Evolutionary conservation across 2,888 invertebrate species (phyloP), one percentile per base, ranked within the genome.

Genomic region (Onthophagus sagittarius): DNA sequence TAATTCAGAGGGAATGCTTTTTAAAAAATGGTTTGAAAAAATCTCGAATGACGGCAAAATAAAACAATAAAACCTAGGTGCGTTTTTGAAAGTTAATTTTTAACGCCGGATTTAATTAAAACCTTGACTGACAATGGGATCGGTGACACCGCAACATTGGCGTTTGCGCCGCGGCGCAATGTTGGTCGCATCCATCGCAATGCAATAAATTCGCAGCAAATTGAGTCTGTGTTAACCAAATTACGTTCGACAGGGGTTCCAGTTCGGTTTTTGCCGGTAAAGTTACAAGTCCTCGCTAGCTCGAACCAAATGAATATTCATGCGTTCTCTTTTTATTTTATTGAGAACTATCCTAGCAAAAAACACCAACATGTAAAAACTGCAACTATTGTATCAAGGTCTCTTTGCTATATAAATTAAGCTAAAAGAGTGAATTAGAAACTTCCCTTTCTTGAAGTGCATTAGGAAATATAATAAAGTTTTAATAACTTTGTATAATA

Each of bases 171-270:
- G 67, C 67, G 32, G 31, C 67, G 23, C 31, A 23, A 67, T n/a
- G 64, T 15, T 64, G 15, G 67, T 32, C 23, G 31, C 32, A 67
- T 67, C 67, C 67, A 53, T 32, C 15, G 67, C 67, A 67, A 67
- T 67, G 67, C 67, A 67, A 67, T 67, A 67, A 67, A 67, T 67
- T 67, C 67, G 23, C 67, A 23, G 67, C 32, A 67, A 67, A 67
- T 67, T 67, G 67, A 67, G 67, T 67, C 67, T 23, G 67, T 67
- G 67, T 67, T 67, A 67, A 67, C 67, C 67, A 67, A 67, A 67
- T 67, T 67, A 67, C 67, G 23, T 67, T 67, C 67, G 67, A 32
- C 67, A 67, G 67, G 67, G 31, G 31, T 7, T 23, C 67, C n/a
- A n/a, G 67, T n/a, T 67, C n/a, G 23, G 67, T 67, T 67, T 23